Evolutionary conservation across 2,888 invertebrate species (phyloP).

Genomic region (Erebia palarica): DNA sequence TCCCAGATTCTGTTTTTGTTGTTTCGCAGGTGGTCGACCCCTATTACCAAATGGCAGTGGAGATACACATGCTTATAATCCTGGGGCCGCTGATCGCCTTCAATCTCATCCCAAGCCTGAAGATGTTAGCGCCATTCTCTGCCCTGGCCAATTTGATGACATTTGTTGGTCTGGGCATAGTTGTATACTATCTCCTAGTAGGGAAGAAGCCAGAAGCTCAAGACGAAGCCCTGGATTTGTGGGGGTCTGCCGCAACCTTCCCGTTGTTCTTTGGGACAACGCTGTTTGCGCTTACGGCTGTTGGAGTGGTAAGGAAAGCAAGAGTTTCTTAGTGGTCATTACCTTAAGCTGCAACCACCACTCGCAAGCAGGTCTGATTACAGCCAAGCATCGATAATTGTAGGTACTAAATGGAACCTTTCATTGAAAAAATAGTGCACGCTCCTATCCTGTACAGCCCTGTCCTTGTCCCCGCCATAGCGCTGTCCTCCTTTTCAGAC

Average conservation of each 20-base stretch:
- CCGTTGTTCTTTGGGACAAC: conserved; percentile 95
- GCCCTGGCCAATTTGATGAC: conserved; percentile 91
- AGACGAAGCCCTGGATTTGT: conserved; percentile 74
- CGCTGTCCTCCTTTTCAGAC: no score
- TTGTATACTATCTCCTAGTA: conserved; percentile 87
- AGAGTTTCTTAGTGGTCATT: no score
- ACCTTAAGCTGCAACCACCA: no score
- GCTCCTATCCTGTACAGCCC: no score
- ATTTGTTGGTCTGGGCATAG: conserved; percentile 88
- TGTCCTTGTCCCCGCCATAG: no score
- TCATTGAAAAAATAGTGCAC: no score
- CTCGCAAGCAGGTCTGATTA: no score
- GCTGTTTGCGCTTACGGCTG: conserved; percentile 93
- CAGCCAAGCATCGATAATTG: no score
- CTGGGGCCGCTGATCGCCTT: conserved; percentile 86
- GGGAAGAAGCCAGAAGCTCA: conserved; percentile 73
- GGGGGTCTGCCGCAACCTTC: conserved; percentile 69
- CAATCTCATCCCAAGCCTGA: conserved; percentile 89
- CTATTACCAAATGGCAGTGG: conserved; percentile 68
- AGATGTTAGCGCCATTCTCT: conserved; percentile 91
- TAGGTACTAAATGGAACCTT: no score
- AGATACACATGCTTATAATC: conserved; percentile 85
- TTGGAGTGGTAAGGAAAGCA: conserved; percentile 86
- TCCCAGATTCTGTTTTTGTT: background rate
- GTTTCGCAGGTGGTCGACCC: conserved; percentile 75